A percentile compares a stretch with the other conserved stretches of the same genome.
Evolutionary conservation across 2,888 invertebrate genomes (phyloP).

Genomic region (Strigamia maritima): DNA sequence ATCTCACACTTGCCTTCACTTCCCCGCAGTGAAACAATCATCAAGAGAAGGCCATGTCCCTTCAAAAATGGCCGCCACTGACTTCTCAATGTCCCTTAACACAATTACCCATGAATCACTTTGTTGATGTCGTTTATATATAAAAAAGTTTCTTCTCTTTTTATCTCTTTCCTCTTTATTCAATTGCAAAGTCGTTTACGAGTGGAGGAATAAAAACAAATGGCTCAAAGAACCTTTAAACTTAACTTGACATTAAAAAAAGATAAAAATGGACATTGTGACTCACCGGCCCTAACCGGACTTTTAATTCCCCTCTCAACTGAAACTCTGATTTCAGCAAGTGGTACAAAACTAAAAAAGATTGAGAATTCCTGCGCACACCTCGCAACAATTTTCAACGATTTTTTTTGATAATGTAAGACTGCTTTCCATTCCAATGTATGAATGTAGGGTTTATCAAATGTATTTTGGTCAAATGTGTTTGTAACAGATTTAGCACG

Average conservation of each 20-base stretch:
- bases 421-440: too few species aligned
- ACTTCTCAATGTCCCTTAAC: background rate
- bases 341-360: too few species aligned
- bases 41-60: background rate
- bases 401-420: too few species aligned
- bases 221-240: background rate
- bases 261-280: background rate
- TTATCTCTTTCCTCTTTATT: background rate
- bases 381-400: too few species aligned
- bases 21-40: background rate
- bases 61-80: background rate
- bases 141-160: background rate
- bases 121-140: background rate
- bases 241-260: background rate
- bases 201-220: background rate
- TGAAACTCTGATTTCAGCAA: too few species aligned
- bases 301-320: too few species aligned
- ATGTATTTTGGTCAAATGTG: too few species aligned
- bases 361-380: too few species aligned
- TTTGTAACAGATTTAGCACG: too few species aligned
- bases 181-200: background rate
- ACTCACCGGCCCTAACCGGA: background rate
- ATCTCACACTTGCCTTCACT: background rate
- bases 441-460: too few species aligned
- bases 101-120: background rate